Evolutionary conservation across 1,140 invertebrate species (phyloP).

Genomic region (Halesus radiatus): DNA sequence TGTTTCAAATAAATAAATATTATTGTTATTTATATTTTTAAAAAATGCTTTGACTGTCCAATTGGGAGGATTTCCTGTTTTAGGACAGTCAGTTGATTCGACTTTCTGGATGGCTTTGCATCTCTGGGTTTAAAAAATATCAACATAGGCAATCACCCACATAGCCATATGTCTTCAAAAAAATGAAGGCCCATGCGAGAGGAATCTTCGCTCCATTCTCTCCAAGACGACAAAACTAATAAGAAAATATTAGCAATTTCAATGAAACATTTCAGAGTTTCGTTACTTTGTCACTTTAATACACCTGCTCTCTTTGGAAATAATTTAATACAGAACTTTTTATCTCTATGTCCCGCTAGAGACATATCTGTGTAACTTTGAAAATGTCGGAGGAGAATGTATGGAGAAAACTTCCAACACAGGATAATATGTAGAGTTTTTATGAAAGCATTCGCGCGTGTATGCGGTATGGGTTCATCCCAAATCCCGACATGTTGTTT

Average conservation of each 20-base stretch:
- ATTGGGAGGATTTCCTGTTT: no score
- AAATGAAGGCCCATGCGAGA: no score
- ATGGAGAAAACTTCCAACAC: background rate
- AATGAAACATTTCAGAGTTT: conserved; percentile 23
- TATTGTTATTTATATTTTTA: no score
- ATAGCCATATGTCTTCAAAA: no score
- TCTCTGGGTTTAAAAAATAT: no score
- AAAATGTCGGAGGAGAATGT: conserved; percentile 9
- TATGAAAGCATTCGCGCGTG: conserved; percentile 34
- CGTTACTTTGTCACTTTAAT: conserved; percentile 25
- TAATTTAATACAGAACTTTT: conserved; percentile 41
- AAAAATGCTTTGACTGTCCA: no score
- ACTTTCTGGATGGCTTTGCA: no score
- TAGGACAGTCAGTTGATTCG: no score
- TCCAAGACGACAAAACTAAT: conserved; percentile 15
- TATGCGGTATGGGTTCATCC: conserved; percentile 46
- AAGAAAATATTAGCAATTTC: conserved; percentile 21
- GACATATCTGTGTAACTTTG: conserved; percentile 29
- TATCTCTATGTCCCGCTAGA: conserved; percentile 32
- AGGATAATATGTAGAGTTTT: conserved; percentile 16
- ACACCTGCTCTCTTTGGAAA: conserved; percentile 34
- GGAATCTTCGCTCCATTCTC: background rate
- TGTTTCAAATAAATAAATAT: no score
- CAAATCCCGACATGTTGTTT: conserved; percentile 58
- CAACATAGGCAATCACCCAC: no score